Percentiles rank a stretch among this genome's conserved stretches.
Conservation (phyloP, 2,888 invertebrate species). For the Eilema griseolum region DNA sequence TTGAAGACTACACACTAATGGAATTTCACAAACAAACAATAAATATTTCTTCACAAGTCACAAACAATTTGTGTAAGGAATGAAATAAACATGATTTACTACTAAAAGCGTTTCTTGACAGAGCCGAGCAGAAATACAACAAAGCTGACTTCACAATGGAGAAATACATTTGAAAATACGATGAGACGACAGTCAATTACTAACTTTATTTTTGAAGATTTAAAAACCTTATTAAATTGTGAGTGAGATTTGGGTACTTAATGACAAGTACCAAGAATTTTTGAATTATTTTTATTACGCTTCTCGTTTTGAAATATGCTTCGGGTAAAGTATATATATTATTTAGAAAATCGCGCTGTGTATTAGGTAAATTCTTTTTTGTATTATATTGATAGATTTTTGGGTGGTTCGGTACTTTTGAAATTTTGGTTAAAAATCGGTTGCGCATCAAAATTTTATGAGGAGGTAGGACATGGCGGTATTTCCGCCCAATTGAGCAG, state of each 20-base stretch:
- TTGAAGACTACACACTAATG: constrained; percentile 3
- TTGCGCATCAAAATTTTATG: no score
- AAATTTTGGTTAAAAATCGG: no score
- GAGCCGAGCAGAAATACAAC: constrained; percentile 15
- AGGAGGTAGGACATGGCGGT: no score
- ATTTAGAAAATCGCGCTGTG: background rate
- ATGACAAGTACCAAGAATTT: constrained; percentile 40
- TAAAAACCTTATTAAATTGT: constrained; percentile 24
- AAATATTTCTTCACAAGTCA: constrained; percentile 3
- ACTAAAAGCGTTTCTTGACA: constrained; percentile 18
- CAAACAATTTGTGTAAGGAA: constrained; percentile 10
- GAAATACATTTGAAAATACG: constrained; percentile 13
- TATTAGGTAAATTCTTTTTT: background rate
- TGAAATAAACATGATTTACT: constrained; percentile 19
- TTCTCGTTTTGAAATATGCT: constrained; percentile 13
- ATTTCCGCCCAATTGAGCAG: no score
- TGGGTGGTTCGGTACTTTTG: no score
- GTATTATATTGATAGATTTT: no score
- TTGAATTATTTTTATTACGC: constrained; percentile 39
- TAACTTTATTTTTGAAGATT: background rate
- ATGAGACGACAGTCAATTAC: constrained; percentile 18
- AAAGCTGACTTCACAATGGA: constrained; percentile 5
- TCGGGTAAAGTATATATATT: background rate
- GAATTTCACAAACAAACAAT: background rate
- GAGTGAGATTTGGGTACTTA: constrained; percentile 35